Percentiles rank a stretch among this genome's conserved stretches.
These are phyloP conservation scores for Chionodraco myersi DNA, from an alignment of 2,113 vertebrate species.

Conservation along the genomic window DNA sequence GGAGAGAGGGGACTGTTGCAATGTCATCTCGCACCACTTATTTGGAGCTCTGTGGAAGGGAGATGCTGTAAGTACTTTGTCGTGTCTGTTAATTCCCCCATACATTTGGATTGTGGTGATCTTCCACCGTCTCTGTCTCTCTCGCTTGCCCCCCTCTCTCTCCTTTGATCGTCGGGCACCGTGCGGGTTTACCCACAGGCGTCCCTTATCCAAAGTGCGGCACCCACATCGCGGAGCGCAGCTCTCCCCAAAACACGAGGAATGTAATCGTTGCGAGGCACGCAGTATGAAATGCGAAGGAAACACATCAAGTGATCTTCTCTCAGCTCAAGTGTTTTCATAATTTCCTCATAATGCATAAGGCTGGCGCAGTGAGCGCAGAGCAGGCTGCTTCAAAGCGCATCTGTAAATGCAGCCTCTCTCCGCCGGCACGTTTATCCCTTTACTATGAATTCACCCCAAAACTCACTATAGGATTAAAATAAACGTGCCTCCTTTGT, in stretches of 20 bases:
- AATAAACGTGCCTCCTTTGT: neutral
- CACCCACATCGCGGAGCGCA: conserved; percentile 39
- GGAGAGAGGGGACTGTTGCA: conserved; percentile 80
- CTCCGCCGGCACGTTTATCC: neutral
- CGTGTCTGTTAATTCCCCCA: conserved; percentile 2
- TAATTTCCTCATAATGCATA: conserved; percentile 35
- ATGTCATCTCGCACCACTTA: conserved; percentile 83
- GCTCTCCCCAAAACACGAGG: conserved; percentile 23
- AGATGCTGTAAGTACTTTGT: conserved; percentile 92
- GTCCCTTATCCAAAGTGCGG: conserved; percentile 74
- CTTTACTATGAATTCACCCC: too few relatives aligned
- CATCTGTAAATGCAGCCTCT: conserved; percentile 12
- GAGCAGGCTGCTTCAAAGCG: conserved; percentile 53
- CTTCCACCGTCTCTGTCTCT: conserved; percentile 25
- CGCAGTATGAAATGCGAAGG: neutral
- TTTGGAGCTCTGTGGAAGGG: conserved; percentile 91
- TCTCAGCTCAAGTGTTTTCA: conserved; percentile 18
- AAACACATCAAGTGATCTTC: neutral
- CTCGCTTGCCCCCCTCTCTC: neutral
- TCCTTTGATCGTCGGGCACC: conserved; percentile 7
- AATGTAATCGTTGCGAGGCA: neutral
- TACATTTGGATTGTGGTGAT: conserved; percentile 4
- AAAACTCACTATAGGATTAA: neutral
- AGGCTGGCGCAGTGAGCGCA: conserved; percentile 69
- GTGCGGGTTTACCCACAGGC: conserved; percentile 62